Conservation (phyloP, 2,888 invertebrate genomes). For the Lampropteryx suffumata region DNA sequence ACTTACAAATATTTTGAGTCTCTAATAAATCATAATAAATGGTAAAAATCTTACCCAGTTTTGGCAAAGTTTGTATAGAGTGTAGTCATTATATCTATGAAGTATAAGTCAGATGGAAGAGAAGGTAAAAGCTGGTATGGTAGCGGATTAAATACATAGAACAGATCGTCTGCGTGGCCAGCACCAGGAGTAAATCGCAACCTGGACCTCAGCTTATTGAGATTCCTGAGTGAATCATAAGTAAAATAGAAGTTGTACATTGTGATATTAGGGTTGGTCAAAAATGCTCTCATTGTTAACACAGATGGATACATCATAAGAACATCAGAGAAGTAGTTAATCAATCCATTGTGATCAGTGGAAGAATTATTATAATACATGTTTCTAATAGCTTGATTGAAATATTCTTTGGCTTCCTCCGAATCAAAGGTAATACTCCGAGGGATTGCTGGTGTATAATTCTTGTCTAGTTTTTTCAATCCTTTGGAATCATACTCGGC, state of each 20-base stretch:
- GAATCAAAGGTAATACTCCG: slow-evolving; percentile 30
- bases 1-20: no score
- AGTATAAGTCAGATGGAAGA: slow-evolving; percentile 5
- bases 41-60: slow-evolving; percentile 17
- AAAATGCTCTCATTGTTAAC: slow-evolving; percentile 28
- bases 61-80: slow-evolving; percentile 20
- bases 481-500: slow-evolving; percentile 33
- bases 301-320: slow-evolving; percentile 37
- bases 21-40: no score
- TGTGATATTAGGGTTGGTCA: slow-evolving; percentile 22
- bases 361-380: slow-evolving; percentile 40
- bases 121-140: slow-evolving; percentile 18
- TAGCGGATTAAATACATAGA: slow-evolving; percentile 38
- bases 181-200: slow-evolving; percentile 38
- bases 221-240: slow-evolving; percentile 45
- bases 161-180: slow-evolving; percentile 43
- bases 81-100: slow-evolving; percentile 15
- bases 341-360: slow-evolving; percentile 29
- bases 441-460: slow-evolving; percentile 38
- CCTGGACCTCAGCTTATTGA: slow-evolving; percentile 35
- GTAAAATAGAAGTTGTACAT: slow-evolving; percentile 46
- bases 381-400: slow-evolving; percentile 34
- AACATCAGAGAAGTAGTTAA: slow-evolving; percentile 45
- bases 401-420: slow-evolving; percentile 27
- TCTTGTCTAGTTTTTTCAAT: slow-evolving; percentile 23